Percentiles rank a stretch among this genome's conserved stretches.
These are phyloP conservation scores for Felis catus DNA, from an alignment of 2,113 vertebrate species.

Conservation along the genomic window DNA sequence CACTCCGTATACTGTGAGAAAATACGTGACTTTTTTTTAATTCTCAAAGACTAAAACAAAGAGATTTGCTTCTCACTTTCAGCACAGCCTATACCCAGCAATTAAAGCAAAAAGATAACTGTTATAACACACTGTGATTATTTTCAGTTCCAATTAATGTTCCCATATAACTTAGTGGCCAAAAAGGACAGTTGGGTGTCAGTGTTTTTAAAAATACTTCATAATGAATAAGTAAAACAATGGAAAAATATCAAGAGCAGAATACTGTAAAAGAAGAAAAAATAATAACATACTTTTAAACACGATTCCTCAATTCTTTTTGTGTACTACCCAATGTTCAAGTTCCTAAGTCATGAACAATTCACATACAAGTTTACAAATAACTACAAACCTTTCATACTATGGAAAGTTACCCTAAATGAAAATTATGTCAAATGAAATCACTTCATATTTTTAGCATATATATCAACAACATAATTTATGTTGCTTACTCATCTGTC, in stretches of 20 bases:
- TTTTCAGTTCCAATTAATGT: conserved; percentile 4
- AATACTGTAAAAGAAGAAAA: neutral
- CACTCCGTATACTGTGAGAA: neutral
- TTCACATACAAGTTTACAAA: neutral
- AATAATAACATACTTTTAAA: neutral
- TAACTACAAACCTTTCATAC: neutral
- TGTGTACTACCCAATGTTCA: neutral
- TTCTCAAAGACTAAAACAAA: neutral
- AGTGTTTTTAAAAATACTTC: neutral
- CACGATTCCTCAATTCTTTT: neutral
- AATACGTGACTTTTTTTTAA: neutral
- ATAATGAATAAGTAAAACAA: neutral
- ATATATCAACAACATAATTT: neutral
- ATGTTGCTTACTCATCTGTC: conserved; percentile 96
- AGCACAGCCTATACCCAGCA: neutral
- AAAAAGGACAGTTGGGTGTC: neutral
- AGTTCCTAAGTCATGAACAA: neutral
- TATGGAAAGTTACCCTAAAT: neutral
- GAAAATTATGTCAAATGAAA: neutral
- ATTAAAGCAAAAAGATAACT: neutral
- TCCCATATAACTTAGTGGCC: neutral
- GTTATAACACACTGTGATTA: neutral
- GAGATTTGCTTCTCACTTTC: neutral
- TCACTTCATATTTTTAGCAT: neutral
- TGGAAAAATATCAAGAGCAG: neutral